Evolutionary conservation across 1,140 invertebrate genomes (phyloP), one percentile per base, ranked within the genome.

Genomic region (Ladona fulva): DNA sequence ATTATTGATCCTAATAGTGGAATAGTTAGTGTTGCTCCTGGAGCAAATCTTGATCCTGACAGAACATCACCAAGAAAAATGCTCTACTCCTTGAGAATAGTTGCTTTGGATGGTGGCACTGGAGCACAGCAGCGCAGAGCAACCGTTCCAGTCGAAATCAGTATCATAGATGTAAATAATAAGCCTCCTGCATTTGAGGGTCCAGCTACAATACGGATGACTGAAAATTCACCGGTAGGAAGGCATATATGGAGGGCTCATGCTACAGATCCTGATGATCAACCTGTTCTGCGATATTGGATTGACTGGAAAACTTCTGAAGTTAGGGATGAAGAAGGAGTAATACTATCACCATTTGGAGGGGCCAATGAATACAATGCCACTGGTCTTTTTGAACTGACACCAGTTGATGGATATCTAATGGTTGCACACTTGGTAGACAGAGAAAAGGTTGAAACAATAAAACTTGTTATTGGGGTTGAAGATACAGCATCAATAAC

Each of bases 101-200:
- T 92, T 24, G 95, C 95, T 0, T 86, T 97, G 44, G 95, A 97
- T 84, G 95, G 95, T 19, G 95, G 94, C 8, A 89, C 95, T 73
- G 94, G 95, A 14, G 89, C 90, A 24, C 91, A 93, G 29, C 92
- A 94, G 82, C 84, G 90, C 16, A 90, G 90, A 74, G 89, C 90
- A 0, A 86, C 89, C 5, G 91, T 92, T 11, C 86, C 90, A 0
- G 93, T 97, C 0, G 94, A 95, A 81, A 94, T 98, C 10, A 91
- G 90, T 0, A 93, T 97, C 78, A 88, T 92, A 14, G 95, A 97
- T 85, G 94, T 97, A 0, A 97, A 97, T 82, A 97, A 97, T 82
- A 97, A 97, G 83, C 87, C 89, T 0, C 95, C 95, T 0, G 84
- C 91, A 11, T 90, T 97, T 73, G 81, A 87, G 0, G 91, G 94